Evolutionary conservation across 2,113 vertebrate genomes (phyloP).

Genomic region (Cebus imitator): DNA sequence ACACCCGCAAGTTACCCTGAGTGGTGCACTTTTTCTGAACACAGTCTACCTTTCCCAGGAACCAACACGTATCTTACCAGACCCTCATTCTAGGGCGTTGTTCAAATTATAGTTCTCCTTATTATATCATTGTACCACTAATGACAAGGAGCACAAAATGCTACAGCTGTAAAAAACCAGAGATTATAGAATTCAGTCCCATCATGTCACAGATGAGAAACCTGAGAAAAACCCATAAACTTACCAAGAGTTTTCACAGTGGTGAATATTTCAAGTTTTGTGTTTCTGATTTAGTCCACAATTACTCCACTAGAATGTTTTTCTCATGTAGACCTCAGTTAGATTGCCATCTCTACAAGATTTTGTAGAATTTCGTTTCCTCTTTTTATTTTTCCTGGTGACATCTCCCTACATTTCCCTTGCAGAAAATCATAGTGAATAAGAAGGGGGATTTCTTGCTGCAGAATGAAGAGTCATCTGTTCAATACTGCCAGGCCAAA

Average conservation of each 20-base stretch:
- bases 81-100: neutral
- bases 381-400: neutral
- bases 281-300: neutral
- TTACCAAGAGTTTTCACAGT: neutral
- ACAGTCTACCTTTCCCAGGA: neutral
- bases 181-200: neutral
- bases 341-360: rapidly evolving
- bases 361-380: neutral
- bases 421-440: slow-evolving; percentile 11
- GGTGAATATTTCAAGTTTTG: neutral
- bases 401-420: neutral
- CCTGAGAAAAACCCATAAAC: too few species aligned
- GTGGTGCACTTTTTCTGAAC: neutral
- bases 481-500: slow-evolving; percentile 7
- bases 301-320: neutral
- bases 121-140: neutral
- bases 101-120: neutral
- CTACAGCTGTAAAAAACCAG: neutral
- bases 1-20: neutral
- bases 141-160: neutral
- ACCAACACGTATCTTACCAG: neutral
- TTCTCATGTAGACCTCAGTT: neutral
- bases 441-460: neutral
- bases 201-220: too few species aligned
- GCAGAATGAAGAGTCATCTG: slow-evolving; percentile 51